Evolutionary conservation across 2,888 invertebrate genomes (phyloP), one percentile per base, ranked within the genome.

Genomic region (Heterodera filipjevi): DNA sequence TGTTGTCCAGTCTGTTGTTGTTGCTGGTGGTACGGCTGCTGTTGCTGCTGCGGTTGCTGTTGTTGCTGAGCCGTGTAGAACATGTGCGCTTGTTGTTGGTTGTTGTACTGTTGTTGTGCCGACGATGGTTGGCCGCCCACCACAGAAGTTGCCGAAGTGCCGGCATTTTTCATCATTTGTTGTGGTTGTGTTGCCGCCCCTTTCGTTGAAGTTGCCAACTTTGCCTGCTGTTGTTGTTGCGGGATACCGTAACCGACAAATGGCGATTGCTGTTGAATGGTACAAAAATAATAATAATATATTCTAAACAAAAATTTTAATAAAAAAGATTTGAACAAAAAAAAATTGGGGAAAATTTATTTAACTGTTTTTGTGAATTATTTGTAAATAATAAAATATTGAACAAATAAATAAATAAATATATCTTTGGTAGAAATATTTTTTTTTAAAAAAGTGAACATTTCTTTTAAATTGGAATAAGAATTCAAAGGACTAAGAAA

Each of bases 191-290:
- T 6, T n/a, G 59, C n/a, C 8, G 59, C 8, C 12, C n/a, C 59
- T 27, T 59, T 59, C n/a, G 59, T 27, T 59, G 59, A 5, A 6
- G n/a, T 27, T 59, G 59, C 59, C 1, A 27, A 12, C 39, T 39
- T 39, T 39, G 39, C 39, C 27, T 59, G 59, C 59, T 27, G n/a
- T 59, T 27, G 59, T 27, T 59, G 59, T n/a, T 59, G 59, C 22
- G n/a, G 59, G 8, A 59, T n/a, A 27, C 59, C 59, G 59, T 59
- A 59, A n/a, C 59, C 59, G 59, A n/a, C 59, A 59, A 59, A 59
- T 8, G n/a, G 27, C 27, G 59, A 27, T 12, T 59, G 59, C 27
- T 59, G 59, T 27, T 59, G 59, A 1, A n/a, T 8, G n/a, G 14
- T 14, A 49, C 5, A 44, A 12, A 10, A 44, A 10, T 44, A 44